A percentile compares a stretch with the other conserved stretches of the same genome.
Evolutionary conservation across 2,797 vertebrate genomes (phyloP).

Genomic region (Sciaenops ocellatus): DNA sequence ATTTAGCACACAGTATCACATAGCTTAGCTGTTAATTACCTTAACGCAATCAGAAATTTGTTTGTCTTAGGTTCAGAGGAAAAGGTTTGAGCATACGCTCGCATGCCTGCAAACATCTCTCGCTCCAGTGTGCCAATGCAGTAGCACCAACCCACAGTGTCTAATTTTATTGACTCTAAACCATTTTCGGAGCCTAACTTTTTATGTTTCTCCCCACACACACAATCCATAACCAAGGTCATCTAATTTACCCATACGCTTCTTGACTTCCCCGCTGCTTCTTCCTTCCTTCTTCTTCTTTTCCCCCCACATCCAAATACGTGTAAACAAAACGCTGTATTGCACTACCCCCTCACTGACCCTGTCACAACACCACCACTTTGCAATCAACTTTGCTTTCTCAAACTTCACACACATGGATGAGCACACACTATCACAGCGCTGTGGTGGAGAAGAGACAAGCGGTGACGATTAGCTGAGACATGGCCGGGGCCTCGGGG

Average conservation of each 20-base stretch:
- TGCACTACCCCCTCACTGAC: slow-evolving; percentile 54
- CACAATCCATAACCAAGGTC: neutral
- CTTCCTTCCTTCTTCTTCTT: neutral
- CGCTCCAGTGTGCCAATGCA: neutral
- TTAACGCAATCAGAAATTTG: slow-evolving; percentile 54
- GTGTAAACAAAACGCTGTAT: slow-evolving; percentile 51
- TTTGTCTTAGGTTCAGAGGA: slow-evolving; percentile 37
- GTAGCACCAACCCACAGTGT: neutral
- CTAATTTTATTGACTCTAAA: slow-evolving; percentile 26
- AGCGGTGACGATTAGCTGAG: slow-evolving; percentile 52
- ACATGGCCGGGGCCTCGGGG: slow-evolving; percentile 17
- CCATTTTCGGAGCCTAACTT: slow-evolving; percentile 6
- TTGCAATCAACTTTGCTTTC: slow-evolving; percentile 67
- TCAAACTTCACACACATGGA: slow-evolving; percentile 63
- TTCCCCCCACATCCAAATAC: neutral
- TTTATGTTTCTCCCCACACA: neutral
- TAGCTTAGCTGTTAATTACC: slow-evolving; percentile 56
- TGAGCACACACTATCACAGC: slow-evolving; percentile 53
- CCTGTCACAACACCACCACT: slow-evolving; percentile 72
- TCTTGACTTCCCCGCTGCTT: neutral
- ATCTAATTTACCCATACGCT: neutral
- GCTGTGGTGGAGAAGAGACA: slow-evolving; percentile 27
- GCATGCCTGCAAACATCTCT: slow-evolving; percentile 15
- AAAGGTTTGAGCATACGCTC: slow-evolving; percentile 2
- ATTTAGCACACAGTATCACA: slow-evolving; percentile 39